phyloP scores from a whole-genome alignment of 2,113 vertebrate genomes.

The Triplophysa dalaica region DNA sequence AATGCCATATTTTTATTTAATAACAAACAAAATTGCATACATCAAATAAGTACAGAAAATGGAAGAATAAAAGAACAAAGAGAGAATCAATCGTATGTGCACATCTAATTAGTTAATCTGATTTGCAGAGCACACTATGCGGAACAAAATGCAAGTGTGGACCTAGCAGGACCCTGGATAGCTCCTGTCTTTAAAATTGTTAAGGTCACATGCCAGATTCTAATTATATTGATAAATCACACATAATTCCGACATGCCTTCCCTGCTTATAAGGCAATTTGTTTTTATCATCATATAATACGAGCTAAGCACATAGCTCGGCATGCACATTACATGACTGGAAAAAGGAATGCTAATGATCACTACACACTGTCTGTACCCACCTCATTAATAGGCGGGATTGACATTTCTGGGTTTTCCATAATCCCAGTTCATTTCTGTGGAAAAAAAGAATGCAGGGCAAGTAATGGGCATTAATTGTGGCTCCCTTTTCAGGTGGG shows the following conservation, averaged over 20 bases:
- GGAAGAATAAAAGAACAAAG: background rate
- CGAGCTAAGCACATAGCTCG: constrained; percentile 46
- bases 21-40: too few species aligned
- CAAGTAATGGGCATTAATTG: constrained; percentile 60
- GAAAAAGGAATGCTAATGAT: constrained; percentile 62
- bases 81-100: background rate
- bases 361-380: constrained; percentile 41
- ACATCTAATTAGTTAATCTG: background rate
- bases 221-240: constrained; percentile 54
- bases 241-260: constrained; percentile 43
- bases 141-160: background rate
- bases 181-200: constrained; percentile 56
- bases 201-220: constrained; percentile 1
- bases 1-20: background rate
- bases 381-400: constrained; percentile 65
- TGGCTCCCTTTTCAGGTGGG: constrained; percentile 57
- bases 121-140: background rate
- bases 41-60: background rate
- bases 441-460: background rate
- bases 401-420: constrained; percentile 68
- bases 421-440: constrained; percentile 36
- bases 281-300: background rate
- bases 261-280: constrained; percentile 9
- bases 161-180: constrained; percentile 68
- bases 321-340: constrained; percentile 55